These are phyloP conservation scores for Eumaeus atala DNA, from an alignment of 1,140 invertebrate species.

Conservation along the genomic window DNA sequence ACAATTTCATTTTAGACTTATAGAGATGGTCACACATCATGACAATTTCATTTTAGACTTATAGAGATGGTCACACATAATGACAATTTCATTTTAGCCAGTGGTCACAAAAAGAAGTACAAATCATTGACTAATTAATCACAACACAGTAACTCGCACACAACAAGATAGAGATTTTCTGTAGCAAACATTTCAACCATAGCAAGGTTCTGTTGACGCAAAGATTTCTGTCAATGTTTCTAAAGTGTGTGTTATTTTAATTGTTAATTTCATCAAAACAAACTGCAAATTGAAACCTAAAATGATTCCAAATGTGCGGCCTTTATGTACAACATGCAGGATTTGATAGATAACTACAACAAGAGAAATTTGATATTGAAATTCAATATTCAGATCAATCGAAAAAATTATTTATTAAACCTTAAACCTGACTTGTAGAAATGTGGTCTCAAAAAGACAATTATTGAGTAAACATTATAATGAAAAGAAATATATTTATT, in stretches of 20 bases:
- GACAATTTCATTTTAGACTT: conserved; percentile 48
- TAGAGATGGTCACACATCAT: conserved; percentile 54
- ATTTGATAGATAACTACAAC: too few species aligned
- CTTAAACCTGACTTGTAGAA: neutral
- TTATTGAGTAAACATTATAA: conserved; percentile 20
- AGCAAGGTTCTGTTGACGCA: too few species aligned
- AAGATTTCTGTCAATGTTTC: too few species aligned
- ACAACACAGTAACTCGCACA: conserved; percentile 33
- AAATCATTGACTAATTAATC: conserved; percentile 40
- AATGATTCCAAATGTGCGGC: too few species aligned
- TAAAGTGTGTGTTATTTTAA: too few species aligned
- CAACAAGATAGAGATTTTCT: conserved; percentile 10
- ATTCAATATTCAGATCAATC: too few species aligned
- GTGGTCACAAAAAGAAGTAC: conserved; percentile 54
- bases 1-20: conserved; percentile 46
- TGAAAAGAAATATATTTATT: conserved; percentile 34
- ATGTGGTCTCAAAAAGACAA: neutral
- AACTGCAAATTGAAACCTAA: too few species aligned
- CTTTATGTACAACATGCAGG: too few species aligned
- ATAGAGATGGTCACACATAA: conserved; percentile 52
- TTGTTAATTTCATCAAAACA: too few species aligned
- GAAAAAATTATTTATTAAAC: neutral
- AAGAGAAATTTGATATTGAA: too few species aligned
- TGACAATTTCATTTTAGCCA: conserved; percentile 47
- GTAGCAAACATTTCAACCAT: neutral